Conservation (phyloP, 1,140 invertebrate species). For the Arion vulgaris region DNA sequence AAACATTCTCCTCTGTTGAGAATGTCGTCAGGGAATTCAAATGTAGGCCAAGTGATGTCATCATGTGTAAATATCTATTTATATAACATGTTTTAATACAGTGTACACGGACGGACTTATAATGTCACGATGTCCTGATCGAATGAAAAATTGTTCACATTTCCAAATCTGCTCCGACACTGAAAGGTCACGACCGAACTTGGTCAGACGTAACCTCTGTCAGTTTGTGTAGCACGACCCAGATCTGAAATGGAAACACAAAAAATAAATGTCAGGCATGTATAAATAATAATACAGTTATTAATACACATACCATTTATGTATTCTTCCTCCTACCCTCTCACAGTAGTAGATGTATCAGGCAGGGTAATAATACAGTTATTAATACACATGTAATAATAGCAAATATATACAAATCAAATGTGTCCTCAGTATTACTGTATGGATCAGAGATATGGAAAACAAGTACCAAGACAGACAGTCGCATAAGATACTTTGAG, state of each 20-base stretch:
- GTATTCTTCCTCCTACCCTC: too few species aligned
- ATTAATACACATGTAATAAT: too few species aligned
- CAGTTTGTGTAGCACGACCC: not conserved
- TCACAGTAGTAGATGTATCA: too few species aligned
- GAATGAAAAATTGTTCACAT: not conserved
- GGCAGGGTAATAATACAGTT: too few species aligned
- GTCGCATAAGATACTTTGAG: too few species aligned
- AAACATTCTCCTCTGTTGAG: slow-evolving; percentile 1
- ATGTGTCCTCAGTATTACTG: too few species aligned
- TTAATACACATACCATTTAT: too few species aligned
- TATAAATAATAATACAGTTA: too few species aligned
- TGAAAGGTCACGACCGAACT: not conserved
- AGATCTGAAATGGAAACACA: not conserved
- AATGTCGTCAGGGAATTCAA: not conserved
- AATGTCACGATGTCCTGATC: not conserved
- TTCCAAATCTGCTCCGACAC: not conserved
- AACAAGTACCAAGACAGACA: too few species aligned
- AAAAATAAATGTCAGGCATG: not conserved
- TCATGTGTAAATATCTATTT: not conserved
- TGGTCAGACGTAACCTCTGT: not conserved
- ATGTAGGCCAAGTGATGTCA: not conserved
- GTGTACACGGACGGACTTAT: not conserved
- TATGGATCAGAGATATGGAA: too few species aligned
- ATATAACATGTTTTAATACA: not conserved
- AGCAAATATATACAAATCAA: too few species aligned